phyloP scores from a whole-genome alignment of 1,140 invertebrate species.

The Tetramorium alpestre region DNA sequence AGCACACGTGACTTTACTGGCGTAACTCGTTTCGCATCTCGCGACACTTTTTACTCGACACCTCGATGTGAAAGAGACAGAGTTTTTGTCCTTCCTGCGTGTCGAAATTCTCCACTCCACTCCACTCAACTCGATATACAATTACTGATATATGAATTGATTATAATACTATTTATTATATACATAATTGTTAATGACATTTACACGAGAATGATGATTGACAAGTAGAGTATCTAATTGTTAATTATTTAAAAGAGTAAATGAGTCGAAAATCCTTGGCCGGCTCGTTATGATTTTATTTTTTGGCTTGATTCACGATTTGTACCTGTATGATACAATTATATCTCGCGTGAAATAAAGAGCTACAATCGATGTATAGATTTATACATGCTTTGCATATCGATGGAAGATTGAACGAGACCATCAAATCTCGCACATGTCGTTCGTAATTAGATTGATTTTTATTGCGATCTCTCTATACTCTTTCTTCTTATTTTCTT shows the following conservation, averaged over 20 bases:
- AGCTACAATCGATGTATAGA: not conserved
- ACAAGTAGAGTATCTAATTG: not conserved
- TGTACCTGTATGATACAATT: not conserved
- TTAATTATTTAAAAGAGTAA: not conserved
- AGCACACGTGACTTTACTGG: not conserved
- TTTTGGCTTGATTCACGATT: not conserved
- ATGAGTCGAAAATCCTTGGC: not conserved
- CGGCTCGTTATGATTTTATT: slow-evolving; percentile 2
- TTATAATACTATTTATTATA: slow-evolving; percentile 2
- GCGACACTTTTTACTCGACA: not conserved
- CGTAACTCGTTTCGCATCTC: not conserved
- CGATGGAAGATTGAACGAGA: not conserved
- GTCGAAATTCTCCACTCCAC: not conserved
- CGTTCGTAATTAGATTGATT: slow-evolving; percentile 3
- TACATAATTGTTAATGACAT: not conserved
- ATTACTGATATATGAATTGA: not conserved
- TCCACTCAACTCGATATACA: not conserved
- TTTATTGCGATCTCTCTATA: not conserved
- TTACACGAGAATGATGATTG: not conserved
- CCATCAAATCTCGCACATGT: not conserved
- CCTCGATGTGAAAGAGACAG: not conserved
- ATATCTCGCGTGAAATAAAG: not conserved
- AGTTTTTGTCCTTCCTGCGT: not conserved
- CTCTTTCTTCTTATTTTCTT: not conserved
- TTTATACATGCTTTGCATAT: not conserved